These are phyloP conservation scores for Rhinichthys osculus DNA, from an alignment of 2,797 vertebrate species.

Conservation along the genomic window DNA sequence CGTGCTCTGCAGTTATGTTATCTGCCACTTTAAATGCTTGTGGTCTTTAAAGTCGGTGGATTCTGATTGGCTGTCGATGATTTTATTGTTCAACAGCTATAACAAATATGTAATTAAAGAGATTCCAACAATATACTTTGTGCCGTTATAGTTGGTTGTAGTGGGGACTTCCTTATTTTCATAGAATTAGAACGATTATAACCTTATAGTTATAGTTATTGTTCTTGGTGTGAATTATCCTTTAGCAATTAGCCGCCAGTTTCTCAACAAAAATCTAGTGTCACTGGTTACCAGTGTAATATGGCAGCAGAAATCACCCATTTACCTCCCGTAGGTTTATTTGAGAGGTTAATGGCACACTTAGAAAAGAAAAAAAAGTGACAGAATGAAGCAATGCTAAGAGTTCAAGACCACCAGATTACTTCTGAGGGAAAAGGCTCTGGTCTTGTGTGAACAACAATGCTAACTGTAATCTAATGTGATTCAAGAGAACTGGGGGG, in stretches of 20 bases:
- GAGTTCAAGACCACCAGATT: conserved; percentile 13
- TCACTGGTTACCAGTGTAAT: conserved; percentile 34
- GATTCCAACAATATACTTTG: no score
- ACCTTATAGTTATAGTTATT: no score
- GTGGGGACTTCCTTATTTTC: not conserved
- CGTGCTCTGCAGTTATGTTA: no score
- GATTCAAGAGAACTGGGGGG: not conserved
- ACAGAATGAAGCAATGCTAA: conserved; percentile 31
- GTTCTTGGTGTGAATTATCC: no score
- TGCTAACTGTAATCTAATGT: conserved; percentile 12
- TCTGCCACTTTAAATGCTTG: not conserved
- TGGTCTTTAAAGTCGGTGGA: no score
- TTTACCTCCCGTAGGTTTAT: conserved; percentile 20
- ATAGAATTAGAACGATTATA: not conserved
- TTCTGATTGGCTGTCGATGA: no score
- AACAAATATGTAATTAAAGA: no score
- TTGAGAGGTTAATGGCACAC: conserved; percentile 25
- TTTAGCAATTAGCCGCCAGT: not conserved
- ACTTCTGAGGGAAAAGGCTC: not conserved
- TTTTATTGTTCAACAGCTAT: no score
- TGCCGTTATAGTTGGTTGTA: not conserved
- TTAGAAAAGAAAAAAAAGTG: not conserved
- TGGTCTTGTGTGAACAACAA: conserved; percentile 13
- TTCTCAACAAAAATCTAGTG: conserved; percentile 4
- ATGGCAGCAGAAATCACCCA: conserved; percentile 11